These are phyloP conservation scores for Panurus biarmicus DNA, from an alignment of 2,113 vertebrate species.

Conservation along the genomic window DNA sequence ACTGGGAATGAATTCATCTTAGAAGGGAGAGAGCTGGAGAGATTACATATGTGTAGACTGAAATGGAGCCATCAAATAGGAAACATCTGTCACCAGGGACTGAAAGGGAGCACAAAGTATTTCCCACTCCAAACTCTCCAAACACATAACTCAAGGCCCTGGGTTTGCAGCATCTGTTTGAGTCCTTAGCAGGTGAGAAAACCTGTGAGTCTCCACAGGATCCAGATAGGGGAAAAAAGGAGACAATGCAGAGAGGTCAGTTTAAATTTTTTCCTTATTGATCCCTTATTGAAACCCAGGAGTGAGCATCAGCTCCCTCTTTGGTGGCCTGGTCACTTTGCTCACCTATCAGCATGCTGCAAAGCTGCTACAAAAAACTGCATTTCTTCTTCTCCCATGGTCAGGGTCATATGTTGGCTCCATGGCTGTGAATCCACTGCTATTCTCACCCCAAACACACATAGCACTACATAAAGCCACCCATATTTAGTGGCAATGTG, in stretches of 20 bases:
- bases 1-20: not conserved
- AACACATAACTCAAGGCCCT: accelerated
- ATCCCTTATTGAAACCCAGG: not conserved
- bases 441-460: not conserved
- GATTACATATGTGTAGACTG: not conserved
- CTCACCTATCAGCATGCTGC: accelerated
- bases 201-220: not conserved
- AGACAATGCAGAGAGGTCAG: not conserved
- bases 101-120: not conserved
- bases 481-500: not conserved
- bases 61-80: not conserved
- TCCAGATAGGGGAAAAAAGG: not conserved
- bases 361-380: not conserved
- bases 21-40: not conserved
- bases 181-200: not conserved
- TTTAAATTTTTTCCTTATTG: not conserved
- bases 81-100: not conserved
- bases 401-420: not conserved
- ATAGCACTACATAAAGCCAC: not conserved
- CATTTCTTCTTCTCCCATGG: not conserved
- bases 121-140: not conserved
- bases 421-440: not conserved
- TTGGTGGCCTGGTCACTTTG: not conserved
- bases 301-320: not conserved
- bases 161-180: not conserved